phyloP scores from a whole-genome alignment of 2,888 invertebrate species.

The Drosophila parthenogenetica region DNA sequence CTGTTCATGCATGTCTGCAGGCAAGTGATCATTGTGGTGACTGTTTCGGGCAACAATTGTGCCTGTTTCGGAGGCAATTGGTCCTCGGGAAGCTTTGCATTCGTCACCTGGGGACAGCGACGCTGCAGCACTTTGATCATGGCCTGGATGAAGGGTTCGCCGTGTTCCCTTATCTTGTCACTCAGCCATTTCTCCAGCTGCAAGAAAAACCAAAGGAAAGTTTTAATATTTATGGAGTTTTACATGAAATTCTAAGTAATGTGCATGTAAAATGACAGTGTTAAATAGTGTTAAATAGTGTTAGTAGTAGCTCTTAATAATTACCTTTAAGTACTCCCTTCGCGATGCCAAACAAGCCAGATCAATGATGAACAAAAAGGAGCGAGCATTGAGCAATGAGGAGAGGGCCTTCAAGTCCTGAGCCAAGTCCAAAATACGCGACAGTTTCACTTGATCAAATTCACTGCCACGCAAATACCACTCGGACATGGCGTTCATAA shows the following conservation, averaged over 20 bases:
- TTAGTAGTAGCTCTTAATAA: background rate
- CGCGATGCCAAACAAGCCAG: conserved; percentile 98
- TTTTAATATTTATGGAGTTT: background rate
- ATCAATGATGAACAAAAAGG: conserved; percentile 98
- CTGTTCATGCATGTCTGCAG: conserved; percentile 90
- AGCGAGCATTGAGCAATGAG: conserved; percentile 94
- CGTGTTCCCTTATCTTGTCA: conserved; percentile 98
- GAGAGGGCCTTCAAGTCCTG: conserved; percentile 97
- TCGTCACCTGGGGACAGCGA: conserved; percentile 94
- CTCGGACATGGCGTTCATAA: conserved; percentile 99
- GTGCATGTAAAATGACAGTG: too few species aligned
- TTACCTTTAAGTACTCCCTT: conserved; percentile 94
- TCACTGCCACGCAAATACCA: conserved; percentile 96
- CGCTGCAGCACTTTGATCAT: conserved; percentile 95
- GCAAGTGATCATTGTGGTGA: conserved; percentile 95
- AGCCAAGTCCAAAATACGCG: conserved; percentile 97
- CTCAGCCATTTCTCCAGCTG: conserved; percentile 97
- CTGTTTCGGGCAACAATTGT: conserved; percentile 95
- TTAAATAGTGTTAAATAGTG: too few species aligned
- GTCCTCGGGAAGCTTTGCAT: conserved; percentile 91
- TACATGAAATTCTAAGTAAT: background rate
- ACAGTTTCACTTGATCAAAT: conserved; percentile 96
- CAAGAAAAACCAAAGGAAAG: background rate
- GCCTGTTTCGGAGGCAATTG: conserved; percentile 93
- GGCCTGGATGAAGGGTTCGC: conserved; percentile 94